Evolutionary conservation across 2,797 vertebrate species (phyloP).

Genomic region (Acipenser oxyrinchus): DNA sequence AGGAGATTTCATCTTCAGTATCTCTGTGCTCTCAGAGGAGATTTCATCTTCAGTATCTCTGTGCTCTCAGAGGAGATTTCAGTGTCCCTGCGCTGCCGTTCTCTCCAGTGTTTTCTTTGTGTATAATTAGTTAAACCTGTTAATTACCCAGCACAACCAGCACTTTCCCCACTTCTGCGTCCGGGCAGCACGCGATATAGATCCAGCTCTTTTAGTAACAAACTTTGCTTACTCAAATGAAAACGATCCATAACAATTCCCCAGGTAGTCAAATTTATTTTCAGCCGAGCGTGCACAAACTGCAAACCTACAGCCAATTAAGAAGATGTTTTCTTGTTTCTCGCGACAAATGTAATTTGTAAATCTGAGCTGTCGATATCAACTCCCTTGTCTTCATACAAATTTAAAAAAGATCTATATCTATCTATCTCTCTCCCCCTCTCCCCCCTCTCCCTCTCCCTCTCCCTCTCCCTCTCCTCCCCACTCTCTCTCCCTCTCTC

Average conservation of each 20-base stretch:
- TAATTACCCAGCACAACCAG: background rate
- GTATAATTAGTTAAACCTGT: conserved; percentile 10
- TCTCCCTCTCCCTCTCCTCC: background rate
- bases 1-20: no score
- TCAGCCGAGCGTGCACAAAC: conserved; percentile 38
- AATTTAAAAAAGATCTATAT: no score
- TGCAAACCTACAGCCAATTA: conserved; percentile 40
- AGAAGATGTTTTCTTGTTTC: conserved; percentile 27
- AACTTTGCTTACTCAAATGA: conserved; percentile 40
- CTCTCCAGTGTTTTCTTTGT: conserved; percentile 4
- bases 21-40: no score
- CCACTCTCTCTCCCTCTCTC: background rate
- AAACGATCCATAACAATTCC: conserved; percentile 31
- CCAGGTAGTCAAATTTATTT: conserved; percentile 29
- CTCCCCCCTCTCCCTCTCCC: background rate
- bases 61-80: background rate
- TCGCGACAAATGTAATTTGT: conserved; percentile 32
- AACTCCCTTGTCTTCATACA: background rate
- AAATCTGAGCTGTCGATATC: conserved; percentile 24
- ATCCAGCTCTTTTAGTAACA: conserved; percentile 9
- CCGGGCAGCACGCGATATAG: background rate
- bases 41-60: no score
- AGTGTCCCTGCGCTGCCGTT: background rate
- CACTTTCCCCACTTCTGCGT: background rate
- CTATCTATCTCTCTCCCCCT: no score